These are phyloP conservation scores for Coryphaenoides rupestris DNA, from an alignment of 2,113 vertebrate species.

Conservation along the genomic window DNA sequence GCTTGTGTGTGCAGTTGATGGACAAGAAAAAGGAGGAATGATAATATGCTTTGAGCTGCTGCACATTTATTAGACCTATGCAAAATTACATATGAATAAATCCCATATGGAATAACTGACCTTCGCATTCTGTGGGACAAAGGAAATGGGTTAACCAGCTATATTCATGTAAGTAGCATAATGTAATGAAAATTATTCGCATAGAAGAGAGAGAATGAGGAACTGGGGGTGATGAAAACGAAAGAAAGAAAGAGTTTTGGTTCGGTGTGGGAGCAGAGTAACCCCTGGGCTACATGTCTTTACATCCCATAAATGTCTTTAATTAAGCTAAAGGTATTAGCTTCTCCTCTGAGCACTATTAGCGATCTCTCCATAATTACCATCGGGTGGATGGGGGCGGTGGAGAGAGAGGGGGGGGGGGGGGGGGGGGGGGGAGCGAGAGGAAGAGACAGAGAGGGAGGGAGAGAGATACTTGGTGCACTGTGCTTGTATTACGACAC, in stretches of 20 bases:
- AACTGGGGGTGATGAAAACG: conserved; percentile 43
- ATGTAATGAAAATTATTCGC: conserved; percentile 46
- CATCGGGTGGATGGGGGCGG: conserved; percentile 61
- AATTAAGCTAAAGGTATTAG: conserved; percentile 79
- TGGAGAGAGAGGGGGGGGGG: conserved; percentile 24
- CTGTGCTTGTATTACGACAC: conserved; percentile 61
- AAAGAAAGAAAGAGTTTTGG: conserved; percentile 52
- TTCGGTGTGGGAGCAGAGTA: conserved; percentile 58
- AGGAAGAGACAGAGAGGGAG: conserved; percentile 33
- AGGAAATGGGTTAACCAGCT: conserved; percentile 13
- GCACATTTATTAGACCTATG: too few relatives aligned
- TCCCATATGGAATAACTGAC: background rate
- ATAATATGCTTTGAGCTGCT: too few relatives aligned
- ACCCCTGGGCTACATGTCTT: conserved; percentile 69
- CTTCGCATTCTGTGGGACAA: conserved; percentile 27
- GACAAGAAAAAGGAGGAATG: conserved; percentile 8
- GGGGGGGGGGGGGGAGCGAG: conserved; percentile 17
- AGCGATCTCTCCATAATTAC: conserved; percentile 75
- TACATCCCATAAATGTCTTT: conserved; percentile 74
- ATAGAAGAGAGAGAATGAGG: conserved; percentile 40
- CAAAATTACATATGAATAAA: too few relatives aligned
- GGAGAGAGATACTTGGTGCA: conserved; percentile 25
- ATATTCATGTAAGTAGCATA: conserved; percentile 28
- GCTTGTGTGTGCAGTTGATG: conserved; percentile 45
- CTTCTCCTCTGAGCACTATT: conserved; percentile 70